Percentiles rank a stretch among this genome's conserved stretches.
Evolutionary conservation across 2,113 vertebrate species (phyloP).

Genomic region (Lamprotornis superbus): DNA sequence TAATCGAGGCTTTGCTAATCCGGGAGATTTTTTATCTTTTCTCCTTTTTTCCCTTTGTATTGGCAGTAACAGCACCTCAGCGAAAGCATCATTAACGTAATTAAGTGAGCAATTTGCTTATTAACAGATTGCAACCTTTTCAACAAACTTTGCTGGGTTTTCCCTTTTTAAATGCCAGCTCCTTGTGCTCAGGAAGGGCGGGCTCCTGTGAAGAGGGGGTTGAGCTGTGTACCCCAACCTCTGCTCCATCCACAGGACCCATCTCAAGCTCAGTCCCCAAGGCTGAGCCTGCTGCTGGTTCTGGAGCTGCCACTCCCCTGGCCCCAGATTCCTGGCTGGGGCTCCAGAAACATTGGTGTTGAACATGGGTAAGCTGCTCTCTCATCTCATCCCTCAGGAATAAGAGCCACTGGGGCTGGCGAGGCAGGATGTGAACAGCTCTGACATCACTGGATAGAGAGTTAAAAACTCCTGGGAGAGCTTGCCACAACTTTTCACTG

Average conservation of each 20-base stretch:
- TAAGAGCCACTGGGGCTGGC: neutral
- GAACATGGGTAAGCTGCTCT: neutral
- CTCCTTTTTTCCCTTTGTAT: neutral
- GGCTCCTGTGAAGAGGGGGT: neutral
- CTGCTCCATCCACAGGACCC: neutral
- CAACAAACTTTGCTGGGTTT: neutral
- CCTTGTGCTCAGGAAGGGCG: rapidly evolving
- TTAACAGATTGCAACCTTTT: slow-evolving; percentile 21
- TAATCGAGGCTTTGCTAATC: neutral
- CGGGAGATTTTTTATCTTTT: neutral
- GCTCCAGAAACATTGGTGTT: neutral
- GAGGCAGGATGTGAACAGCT: neutral
- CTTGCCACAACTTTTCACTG: neutral
- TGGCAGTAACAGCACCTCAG: neutral
- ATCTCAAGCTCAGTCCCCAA: neutral
- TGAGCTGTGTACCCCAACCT: too few species aligned
- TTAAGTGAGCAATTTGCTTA: slow-evolving; percentile 28
- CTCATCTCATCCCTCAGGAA: neutral
- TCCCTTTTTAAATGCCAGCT: neutral
- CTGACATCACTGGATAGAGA: neutral
- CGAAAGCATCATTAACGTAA: neutral
- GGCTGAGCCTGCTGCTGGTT: neutral
- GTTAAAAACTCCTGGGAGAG: neutral
- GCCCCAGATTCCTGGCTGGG: neutral
- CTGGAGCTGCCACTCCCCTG: neutral